Conservation (phyloP, 2,888 invertebrate species). For the Leistus spinibarbis region DNA sequence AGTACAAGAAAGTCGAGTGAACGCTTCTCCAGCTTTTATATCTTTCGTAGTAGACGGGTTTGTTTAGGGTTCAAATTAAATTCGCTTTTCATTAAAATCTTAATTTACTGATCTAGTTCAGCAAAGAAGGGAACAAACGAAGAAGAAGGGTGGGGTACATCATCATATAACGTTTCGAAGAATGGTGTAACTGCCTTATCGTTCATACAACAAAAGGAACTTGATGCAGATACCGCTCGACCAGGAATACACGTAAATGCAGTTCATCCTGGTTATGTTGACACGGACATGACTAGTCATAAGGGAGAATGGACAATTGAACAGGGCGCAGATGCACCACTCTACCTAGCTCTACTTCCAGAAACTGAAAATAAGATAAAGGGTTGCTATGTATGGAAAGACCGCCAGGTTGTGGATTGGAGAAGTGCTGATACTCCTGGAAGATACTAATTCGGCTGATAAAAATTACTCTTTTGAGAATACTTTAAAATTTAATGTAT, state of each 20-base stretch:
- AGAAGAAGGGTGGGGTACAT: conserved; percentile 64
- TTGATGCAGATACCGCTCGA: conserved; percentile 58
- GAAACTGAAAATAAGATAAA: conserved; percentile 54
- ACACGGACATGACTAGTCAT: conserved; percentile 78
- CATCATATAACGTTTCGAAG: conserved; percentile 75
- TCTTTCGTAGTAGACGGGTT: too few species aligned
- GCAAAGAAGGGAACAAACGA: conserved; percentile 44
- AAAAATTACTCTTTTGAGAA: neutral
- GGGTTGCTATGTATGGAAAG: conserved; percentile 69
- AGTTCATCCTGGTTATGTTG: conserved; percentile 78
- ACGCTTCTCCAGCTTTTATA: too few species aligned
- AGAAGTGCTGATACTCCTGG: conserved; percentile 29
- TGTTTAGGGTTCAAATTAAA: neutral
- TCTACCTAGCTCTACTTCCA: conserved; percentile 69
- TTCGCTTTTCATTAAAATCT: neutral
- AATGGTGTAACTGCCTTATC: conserved; percentile 73
- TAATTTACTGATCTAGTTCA: too few species aligned
- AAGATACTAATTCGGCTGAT: neutral
- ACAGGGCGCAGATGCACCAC: conserved; percentile 64
- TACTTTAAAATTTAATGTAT: too few species aligned
- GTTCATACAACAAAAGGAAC: conserved; percentile 68
- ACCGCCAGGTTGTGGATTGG: conserved; percentile 66
- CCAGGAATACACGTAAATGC: conserved; percentile 66
- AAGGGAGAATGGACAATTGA: conserved; percentile 67
- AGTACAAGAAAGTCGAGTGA: too few species aligned